Percentiles rank a stretch among this genome's conserved stretches.
Evolutionary conservation across 2,888 invertebrate species (phyloP).

Genomic region (Coremacera marginata): DNA sequence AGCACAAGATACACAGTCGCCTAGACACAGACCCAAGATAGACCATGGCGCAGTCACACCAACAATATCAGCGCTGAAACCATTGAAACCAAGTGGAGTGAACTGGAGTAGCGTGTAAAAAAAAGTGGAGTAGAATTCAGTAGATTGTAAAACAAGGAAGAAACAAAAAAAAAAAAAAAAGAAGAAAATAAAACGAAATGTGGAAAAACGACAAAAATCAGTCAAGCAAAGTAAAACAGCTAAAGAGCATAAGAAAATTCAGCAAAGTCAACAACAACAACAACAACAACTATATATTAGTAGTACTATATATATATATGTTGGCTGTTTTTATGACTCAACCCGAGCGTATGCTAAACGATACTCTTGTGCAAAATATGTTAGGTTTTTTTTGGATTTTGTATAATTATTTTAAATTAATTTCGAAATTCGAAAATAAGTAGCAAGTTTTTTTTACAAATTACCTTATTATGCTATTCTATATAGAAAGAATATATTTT

Average conservation of each 20-base stretch:
- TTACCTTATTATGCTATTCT: too few relatives aligned
- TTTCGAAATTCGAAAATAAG: constrained; percentile 15
- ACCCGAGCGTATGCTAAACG: not conserved
- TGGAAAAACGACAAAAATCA: constrained; percentile 21
- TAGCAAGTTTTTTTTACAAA: not conserved
- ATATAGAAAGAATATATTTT: too few relatives aligned
- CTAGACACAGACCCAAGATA: constrained; percentile 7
- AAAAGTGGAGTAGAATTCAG: constrained; percentile 19
- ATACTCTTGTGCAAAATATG: too few relatives aligned
- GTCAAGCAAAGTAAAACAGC: constrained; percentile 19
- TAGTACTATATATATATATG: not conserved
- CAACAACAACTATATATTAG: not conserved
- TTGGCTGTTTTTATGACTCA: constrained; percentile 17
- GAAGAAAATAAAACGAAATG: not conserved
- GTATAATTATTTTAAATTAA: constrained; percentile 33
- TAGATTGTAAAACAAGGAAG: constrained; percentile 12
- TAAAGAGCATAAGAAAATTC: not conserved
- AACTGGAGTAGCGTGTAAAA: not conserved
- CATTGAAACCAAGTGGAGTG: constrained; percentile 11
- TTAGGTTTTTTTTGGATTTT: not conserved
- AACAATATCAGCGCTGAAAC: not conserved
- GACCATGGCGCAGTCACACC: not conserved
- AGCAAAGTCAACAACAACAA: too few relatives aligned
- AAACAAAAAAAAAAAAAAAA: not conserved
- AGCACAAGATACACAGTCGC: constrained; percentile 5